Evolutionary conservation across 2,888 invertebrate species (phyloP), one percentile per base, ranked within the genome.

Genomic region (Coelinius sp.): DNA sequence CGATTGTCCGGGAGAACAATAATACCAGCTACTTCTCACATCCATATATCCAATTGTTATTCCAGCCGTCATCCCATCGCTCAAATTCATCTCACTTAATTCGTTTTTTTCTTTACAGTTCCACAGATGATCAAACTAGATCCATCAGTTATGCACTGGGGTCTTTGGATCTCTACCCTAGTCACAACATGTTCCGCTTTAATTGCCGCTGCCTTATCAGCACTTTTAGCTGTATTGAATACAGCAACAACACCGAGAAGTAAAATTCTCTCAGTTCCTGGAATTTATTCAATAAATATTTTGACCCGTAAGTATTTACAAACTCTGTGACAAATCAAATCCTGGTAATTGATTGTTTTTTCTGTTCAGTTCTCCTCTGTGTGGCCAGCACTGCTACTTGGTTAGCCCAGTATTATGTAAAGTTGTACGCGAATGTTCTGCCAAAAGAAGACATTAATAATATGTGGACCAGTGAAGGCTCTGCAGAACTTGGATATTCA

Each of bases 401-500:
- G 96, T 89, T 95, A 76, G 92, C 93, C 27, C 95, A 97, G 88
- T 97, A 93, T 89, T 94, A 93, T 86, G 89, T 93, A 56, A 93
- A 94, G 84, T 90, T 97, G 66, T 94, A 93, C 82, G 90, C 93
- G 83, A 97, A 96, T 85, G 95, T 97, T 1, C 90, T 97, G 88
- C 91, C 94, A 0, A 90, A 92, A 63, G 94, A 95, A 81, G 96
- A 97, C 83, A 91, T 92, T 71, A 91, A 93, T 35, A 93, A 93
- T 79, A 92, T 93, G 81, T 97, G 97, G 96, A 92, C 93, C 27
- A 95, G 96, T 0, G 93, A 93, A 77, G 94, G 93, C 64, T 92
- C 93, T 83, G 94, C 96, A 0, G 92, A 93, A 78, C 90, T 97
- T 46, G 97, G 96, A 65, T 93, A 94, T 81, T 97, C 97, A 4